Evolutionary conservation across 2,113 vertebrate genomes (phyloP), one percentile per base, ranked within the genome.

Genomic region (Deroptyus accipitrinus): DNA sequence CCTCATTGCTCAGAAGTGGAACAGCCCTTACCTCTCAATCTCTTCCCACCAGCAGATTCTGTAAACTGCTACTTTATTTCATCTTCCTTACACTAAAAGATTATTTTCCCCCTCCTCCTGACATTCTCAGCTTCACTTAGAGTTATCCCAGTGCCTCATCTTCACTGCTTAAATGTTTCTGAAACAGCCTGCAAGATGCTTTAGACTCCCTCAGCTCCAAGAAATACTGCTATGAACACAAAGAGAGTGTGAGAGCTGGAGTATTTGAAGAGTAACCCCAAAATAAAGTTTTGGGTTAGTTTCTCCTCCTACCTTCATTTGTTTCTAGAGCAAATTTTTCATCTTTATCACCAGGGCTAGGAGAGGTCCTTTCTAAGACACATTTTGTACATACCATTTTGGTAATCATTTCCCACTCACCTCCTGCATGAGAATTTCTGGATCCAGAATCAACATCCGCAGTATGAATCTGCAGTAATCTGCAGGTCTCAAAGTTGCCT

Each of bases 141-240:
- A 92, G 48, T 51, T 77, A 76, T 68, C 63, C 63, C 95, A 95
- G 59, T 77, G 63, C 46, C n/a, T 86, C 31, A 91, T 51, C 84
- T 88, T 88, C 28, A 51, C 3, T 76, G 24, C 44, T 87, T 73
- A 86, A 70, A 49, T 69, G 28, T 30, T 95, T 83, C 75, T 88
- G 94, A 94, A 96, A 95, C 89, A 96, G 63, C 35, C 78, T 87
- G 75, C 78, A 94, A 94, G 82, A 52, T 94, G 82, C 54, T 92
- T 92, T 79, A 91, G 44, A 76, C 59, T 77, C 15, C 41, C 68
- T 77, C 54, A 59, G 63, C 42, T 90, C 41, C 69, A 95, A 72
- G 35, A 95, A 79, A 78, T 48, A 61, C 42, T 67, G 84, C 46
- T 84, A 75, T 0, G 0, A 94, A 86, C 68, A 86, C 23, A 44